A percentile compares a stretch with the other conserved stretches of the same genome.
These are phyloP conservation scores for Cataglyphis hispanica DNA, from an alignment of 1,140 invertebrate species.

Conservation along the genomic window DNA sequence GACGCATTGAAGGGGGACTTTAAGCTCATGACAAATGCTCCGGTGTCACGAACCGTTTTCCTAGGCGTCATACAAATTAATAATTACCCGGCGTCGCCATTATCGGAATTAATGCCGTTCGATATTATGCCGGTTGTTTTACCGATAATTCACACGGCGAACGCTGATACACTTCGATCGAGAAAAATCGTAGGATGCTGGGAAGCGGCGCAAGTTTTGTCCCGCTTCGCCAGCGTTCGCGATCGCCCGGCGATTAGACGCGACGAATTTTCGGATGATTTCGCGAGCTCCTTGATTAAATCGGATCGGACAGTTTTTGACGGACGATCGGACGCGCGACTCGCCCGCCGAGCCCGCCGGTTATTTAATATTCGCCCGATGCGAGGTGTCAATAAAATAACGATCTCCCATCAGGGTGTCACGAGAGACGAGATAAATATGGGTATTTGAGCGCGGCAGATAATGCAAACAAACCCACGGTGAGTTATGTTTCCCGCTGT, in stretches of 20 bases:
- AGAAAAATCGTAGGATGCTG: constrained; percentile 59
- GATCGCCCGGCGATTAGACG: neutral
- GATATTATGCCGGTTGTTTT: constrained; percentile 77
- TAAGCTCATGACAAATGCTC: constrained; percentile 77
- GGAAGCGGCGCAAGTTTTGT: constrained; percentile 62
- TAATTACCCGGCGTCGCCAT: constrained; percentile 78
- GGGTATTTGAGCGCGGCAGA: constrained; percentile 82
- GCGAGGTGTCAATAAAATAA: constrained; percentile 82
- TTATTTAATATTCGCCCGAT: constrained; percentile 73
- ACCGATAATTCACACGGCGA: constrained; percentile 74
- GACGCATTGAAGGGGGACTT: constrained; percentile 50
- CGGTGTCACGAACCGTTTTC: constrained; percentile 77
- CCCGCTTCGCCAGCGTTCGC: neutral
- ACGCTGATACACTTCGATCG: constrained; percentile 66
- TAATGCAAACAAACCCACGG: constrained; percentile 84
- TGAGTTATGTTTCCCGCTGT: constrained; percentile 82
- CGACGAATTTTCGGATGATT: neutral
- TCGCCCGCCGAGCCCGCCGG: constrained; percentile 31
- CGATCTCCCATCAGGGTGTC: constrained; percentile 78
- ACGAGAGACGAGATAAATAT: constrained; percentile 83
- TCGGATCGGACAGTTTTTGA: neutral
- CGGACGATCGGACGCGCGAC: neutral
- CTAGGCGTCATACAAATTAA: constrained; percentile 81
- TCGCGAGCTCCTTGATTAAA: constrained; percentile 16
- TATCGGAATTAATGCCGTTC: constrained; percentile 79